phyloP scores from a whole-genome alignment of 1,140 invertebrate species.

The Solen grandis region DNA sequence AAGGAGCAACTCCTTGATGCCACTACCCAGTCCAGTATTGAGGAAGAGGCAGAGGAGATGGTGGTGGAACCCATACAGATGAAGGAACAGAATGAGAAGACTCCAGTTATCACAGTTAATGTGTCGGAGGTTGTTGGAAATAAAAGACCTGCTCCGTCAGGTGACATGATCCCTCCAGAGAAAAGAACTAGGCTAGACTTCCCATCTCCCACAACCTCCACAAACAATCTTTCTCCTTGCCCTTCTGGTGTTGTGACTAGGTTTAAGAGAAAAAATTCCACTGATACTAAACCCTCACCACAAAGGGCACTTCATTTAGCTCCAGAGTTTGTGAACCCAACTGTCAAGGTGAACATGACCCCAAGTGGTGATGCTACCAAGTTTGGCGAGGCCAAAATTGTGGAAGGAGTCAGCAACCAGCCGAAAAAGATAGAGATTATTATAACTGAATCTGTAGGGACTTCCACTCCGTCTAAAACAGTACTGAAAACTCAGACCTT shows the following conservation, averaged over 20 bases:
- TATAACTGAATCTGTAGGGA: constrained; percentile 13
- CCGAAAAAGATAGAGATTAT: constrained; percentile 36
- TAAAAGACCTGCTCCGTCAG: constrained; percentile 17
- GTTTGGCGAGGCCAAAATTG: background rate
- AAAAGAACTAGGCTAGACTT: constrained; percentile 61
- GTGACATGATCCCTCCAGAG: constrained; percentile 34
- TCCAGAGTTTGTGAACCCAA: constrained; percentile 55
- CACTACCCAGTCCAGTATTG: constrained; percentile 55
- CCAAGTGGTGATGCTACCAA: constrained; percentile 27
- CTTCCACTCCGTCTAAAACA: background rate
- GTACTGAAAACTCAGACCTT: background rate
- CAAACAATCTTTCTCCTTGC: constrained; percentile 48
- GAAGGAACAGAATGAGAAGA: constrained; percentile 45
- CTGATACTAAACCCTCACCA: constrained; percentile 51
- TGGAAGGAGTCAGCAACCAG: background rate
- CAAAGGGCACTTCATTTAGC: constrained; percentile 59
- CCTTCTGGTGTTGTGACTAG: background rate
- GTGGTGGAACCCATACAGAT: constrained; percentile 6
- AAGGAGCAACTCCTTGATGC: constrained; percentile 56
- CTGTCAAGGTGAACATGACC: constrained; percentile 30
- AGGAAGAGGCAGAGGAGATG: constrained; percentile 4
- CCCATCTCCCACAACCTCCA: constrained; percentile 64
- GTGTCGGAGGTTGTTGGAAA: constrained; percentile 30
- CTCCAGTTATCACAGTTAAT: constrained; percentile 43
- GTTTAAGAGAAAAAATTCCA: constrained; percentile 7